phyloP scores from a whole-genome alignment of 2,113 vertebrate species.

The Ictalurus furcatus region DNA sequence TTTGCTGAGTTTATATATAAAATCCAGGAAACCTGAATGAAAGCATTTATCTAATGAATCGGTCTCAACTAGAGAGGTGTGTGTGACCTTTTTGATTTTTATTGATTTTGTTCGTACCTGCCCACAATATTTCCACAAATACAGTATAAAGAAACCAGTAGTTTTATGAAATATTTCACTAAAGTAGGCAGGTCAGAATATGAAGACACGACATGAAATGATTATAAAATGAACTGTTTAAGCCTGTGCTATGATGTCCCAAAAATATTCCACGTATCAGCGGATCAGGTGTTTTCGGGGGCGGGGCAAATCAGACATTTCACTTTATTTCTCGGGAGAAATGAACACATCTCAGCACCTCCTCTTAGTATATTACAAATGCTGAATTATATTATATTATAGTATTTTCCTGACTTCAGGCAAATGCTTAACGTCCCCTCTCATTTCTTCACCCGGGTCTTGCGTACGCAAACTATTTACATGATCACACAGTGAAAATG shows the following conservation, averaged over 20 bases:
- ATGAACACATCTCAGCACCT: background rate
- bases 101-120: no score
- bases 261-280: background rate
- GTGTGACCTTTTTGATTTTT: no score
- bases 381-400: background rate
- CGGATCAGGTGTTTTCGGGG: background rate
- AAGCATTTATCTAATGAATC: no score
- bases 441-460: background rate
- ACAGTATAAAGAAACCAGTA: no score
- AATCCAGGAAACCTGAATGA: no score
- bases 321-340: background rate
- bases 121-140: no score
- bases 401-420: background rate
- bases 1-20: no score
- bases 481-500: background rate
- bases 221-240: background rate
- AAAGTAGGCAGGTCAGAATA: background rate
- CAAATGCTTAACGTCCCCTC: background rate
- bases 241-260: background rate
- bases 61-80: no score
- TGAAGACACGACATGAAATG: background rate
- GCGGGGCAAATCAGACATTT: background rate
- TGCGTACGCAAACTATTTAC: background rate
- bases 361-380: background rate
- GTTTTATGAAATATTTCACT: background rate